Percentiles rank a stretch among this genome's conserved stretches.
Evolutionary conservation across 1,140 invertebrate species (phyloP).

Genomic region (Sycophila sp.): DNA sequence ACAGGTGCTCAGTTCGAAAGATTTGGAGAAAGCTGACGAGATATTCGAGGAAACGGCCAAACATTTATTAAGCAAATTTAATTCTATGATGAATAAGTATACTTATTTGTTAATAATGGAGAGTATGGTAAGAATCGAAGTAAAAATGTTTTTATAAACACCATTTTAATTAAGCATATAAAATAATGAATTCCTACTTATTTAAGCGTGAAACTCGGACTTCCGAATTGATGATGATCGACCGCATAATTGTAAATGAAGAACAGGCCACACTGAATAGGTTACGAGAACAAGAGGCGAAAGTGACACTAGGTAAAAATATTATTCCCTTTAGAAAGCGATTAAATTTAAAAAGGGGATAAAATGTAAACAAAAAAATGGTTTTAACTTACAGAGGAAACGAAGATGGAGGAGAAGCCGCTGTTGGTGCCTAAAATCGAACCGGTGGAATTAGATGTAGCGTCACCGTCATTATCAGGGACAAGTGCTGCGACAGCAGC

Average conservation of each 20-base stretch:
- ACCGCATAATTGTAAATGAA: constrained; percentile 76
- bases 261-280: constrained; percentile 71
- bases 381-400: constrained; percentile 5
- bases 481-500: constrained; percentile 47
- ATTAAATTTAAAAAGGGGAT: neutral
- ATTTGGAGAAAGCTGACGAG: constrained; percentile 80
- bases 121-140: constrained; percentile 82
- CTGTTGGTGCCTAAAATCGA: constrained; percentile 62
- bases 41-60: constrained; percentile 80
- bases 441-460: constrained; percentile 27
- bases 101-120: constrained; percentile 82
- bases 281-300: constrained; percentile 65
- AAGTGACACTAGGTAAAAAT: constrained; percentile 55
- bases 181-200: too few species aligned
- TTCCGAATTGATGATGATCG: constrained; percentile 79
- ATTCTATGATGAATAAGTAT: constrained; percentile 82
- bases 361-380: neutral
- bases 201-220: constrained; percentile 73
- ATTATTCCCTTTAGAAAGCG: constrained; percentile 12
- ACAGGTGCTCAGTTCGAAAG: constrained; percentile 72
- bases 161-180: constrained; percentile 20
- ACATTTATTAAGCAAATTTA: constrained; percentile 79
- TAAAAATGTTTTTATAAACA: neutral
- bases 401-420: constrained; percentile 56
- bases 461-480: constrained; percentile 56